phyloP scores from a whole-genome alignment of 2,113 vertebrate species.

The Haemorhous mexicanus region DNA sequence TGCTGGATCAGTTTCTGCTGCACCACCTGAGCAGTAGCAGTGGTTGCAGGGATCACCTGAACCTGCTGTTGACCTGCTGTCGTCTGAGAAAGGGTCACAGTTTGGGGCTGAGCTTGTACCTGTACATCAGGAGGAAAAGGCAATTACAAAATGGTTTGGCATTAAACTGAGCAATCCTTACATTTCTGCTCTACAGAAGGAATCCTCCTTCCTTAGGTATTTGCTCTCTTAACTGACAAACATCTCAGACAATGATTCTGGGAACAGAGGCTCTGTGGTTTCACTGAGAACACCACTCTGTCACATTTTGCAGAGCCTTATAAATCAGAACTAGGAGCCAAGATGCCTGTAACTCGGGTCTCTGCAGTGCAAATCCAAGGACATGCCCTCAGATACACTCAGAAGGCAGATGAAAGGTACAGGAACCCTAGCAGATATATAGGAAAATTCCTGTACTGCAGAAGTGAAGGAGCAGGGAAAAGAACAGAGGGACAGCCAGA shows the following conservation, averaged over 20 bases:
- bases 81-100: conserved; percentile 81
- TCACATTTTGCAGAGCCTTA: neutral
- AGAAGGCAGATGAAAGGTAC: neutral
- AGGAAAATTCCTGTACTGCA: neutral
- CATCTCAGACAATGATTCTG: neutral
- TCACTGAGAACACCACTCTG: neutral
- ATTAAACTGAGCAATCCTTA: neutral
- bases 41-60: conserved; percentile 83
- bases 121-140: conserved; percentile 1
- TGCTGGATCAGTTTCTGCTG: conserved; percentile 88
- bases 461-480: neutral
- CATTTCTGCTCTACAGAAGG: neutral
- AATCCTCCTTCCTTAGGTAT: neutral
- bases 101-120: conserved; percentile 83
- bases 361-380: neutral
- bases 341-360: neutral
- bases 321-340: neutral
- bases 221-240: neutral
- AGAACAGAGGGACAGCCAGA: neutral
- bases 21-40: conserved; percentile 78
- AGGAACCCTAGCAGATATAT: neutral
- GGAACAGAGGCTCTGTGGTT: neutral
- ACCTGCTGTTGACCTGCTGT: conserved; percentile 78
- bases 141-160: neutral
- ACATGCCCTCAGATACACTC: neutral